Evolutionary conservation across 2,797 vertebrate genomes (phyloP), one percentile per base, ranked within the genome.

Genomic region (Psittacula echo): DNA sequence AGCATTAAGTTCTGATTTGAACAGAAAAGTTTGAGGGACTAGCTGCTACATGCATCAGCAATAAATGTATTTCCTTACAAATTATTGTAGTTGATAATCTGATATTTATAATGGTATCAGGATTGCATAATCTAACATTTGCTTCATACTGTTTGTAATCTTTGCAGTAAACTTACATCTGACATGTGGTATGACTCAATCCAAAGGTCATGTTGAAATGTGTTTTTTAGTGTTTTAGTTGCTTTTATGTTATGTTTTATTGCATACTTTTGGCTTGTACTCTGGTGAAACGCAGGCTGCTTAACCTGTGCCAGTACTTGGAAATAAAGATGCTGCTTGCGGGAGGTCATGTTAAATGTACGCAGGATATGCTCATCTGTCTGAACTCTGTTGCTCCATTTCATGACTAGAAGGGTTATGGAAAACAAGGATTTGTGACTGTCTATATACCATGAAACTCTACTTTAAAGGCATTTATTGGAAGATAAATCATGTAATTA

Each of bases 171-270:
- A 64, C 90, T 70, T 39, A 3, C 41, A 37, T 93, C 87, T 76
- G 74, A 61, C 88, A 14, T 9, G 80, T 51, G 85, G 75, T 66
- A 9, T 90, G 93, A 74, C 83, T 91, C 89, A 85, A 21, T 75
- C 66, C 85, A 80, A 75, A 94, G 83, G 93, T 93, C 81, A 20
- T 24, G 44, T 41, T 81, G 50, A 93, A 75, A 61, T 94, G 88
- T 56, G 64, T 4, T 70, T 83, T 66, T 48, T 27, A 87, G 84
- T 53, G 61, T n/a, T 56, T 18, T 21, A 87, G 75, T 34, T 62
- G 53, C 94, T 93, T 94, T 96, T 53, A 75, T 71, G 81, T 83
- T 85, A 3, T 13, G 8, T 89, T 95, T 97, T 89, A 94, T 78
- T 58, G 54, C 81, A 34, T 44, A 6, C 65, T 84, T 50, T 80